Conservation (phyloP, 2,888 invertebrate species). For the Endomychus coccineus region DNA sequence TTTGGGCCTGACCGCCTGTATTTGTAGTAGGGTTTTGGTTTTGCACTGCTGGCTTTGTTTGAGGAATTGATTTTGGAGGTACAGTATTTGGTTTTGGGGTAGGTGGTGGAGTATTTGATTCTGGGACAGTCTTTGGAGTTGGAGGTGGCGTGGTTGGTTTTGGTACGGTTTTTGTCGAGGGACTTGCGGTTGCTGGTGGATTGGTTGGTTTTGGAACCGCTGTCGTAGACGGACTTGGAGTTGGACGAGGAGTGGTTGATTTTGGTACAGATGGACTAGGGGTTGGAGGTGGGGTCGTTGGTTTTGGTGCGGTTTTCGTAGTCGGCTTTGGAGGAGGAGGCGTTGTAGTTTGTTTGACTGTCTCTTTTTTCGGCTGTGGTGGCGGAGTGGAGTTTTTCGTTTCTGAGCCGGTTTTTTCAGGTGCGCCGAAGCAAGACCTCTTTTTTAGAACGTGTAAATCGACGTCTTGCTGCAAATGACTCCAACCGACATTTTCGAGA, state of each 20-base stretch:
- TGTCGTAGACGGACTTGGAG: conserved; percentile 20
- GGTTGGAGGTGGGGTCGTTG: conserved; percentile 21
- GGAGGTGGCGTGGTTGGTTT: conserved; percentile 24
- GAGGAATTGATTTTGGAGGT: conserved; percentile 24
- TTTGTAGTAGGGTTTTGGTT: no score
- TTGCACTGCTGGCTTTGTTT: conserved; percentile 8
- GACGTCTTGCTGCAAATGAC: conserved; percentile 25
- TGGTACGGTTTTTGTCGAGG: conserved; percentile 16
- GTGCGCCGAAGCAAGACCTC: conserved; percentile 11
- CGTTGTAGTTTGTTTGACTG: conserved; percentile 20
- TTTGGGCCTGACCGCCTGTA: no score
- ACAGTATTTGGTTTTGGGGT: conserved; percentile 29
- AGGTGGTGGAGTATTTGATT: conserved; percentile 26
- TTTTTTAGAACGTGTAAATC: conserved; percentile 3
- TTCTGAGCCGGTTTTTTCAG: neutral
- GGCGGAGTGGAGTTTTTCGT: conserved; percentile 16
- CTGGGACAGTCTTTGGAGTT: conserved; percentile 17
- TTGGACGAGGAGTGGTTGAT: conserved; percentile 18
- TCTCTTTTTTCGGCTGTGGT: conserved; percentile 24
- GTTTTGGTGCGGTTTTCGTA: conserved; percentile 19
- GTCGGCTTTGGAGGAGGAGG: conserved; percentile 13
- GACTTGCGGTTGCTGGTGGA: conserved; percentile 11
- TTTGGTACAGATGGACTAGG: conserved; percentile 26
- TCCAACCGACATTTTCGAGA: conserved; percentile 45
- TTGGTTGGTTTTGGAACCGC: conserved; percentile 19